Evolutionary conservation across 2,797 vertebrate species (phyloP).

Genomic region (Micrastur ruficollis): DNA sequence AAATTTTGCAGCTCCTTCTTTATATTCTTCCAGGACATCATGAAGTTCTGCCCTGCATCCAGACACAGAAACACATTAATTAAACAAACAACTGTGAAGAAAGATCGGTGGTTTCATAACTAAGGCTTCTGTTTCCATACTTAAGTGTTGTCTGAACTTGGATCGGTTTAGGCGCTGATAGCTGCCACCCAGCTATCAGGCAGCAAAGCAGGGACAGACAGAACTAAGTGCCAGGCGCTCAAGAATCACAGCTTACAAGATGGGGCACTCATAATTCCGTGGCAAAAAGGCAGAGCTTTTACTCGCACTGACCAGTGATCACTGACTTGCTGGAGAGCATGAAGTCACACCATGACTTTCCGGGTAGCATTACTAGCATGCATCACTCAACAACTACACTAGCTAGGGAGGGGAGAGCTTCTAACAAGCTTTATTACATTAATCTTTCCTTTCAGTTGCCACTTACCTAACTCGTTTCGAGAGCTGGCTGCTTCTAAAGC

Average conservation of each 20-base stretch:
- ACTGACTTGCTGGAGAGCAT: not conserved
- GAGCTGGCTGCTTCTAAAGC: not conserved
- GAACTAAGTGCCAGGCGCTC: not conserved
- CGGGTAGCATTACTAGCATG: fast-evolving
- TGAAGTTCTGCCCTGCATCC: slow-evolving; percentile 87
- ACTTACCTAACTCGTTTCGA: not conserved
- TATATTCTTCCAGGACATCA: slow-evolving; percentile 90
- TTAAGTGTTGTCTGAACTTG: fast-evolving
- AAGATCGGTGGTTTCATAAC: not conserved
- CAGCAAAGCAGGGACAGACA: not conserved
- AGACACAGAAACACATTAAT: slow-evolving; percentile 26
- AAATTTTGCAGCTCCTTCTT: slow-evolving; percentile 89
- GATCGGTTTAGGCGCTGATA: not conserved
- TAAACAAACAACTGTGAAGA: not conserved
- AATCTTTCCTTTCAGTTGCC: not conserved
- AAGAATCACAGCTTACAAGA: not conserved
- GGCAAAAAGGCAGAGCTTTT: not conserved
- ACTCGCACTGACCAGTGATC: not conserved
- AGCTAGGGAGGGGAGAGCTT: not conserved
- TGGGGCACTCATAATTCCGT: fast-evolving
- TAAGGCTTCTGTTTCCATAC: not conserved
- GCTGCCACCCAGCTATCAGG: not conserved
- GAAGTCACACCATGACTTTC: fast-evolving
- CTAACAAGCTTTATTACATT: not conserved
- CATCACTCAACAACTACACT: not conserved